Evolutionary conservation across 2,888 invertebrate genomes (phyloP), one percentile per base, ranked within the genome.

Genomic region (Sinopyrophorus schimmeli): DNA sequence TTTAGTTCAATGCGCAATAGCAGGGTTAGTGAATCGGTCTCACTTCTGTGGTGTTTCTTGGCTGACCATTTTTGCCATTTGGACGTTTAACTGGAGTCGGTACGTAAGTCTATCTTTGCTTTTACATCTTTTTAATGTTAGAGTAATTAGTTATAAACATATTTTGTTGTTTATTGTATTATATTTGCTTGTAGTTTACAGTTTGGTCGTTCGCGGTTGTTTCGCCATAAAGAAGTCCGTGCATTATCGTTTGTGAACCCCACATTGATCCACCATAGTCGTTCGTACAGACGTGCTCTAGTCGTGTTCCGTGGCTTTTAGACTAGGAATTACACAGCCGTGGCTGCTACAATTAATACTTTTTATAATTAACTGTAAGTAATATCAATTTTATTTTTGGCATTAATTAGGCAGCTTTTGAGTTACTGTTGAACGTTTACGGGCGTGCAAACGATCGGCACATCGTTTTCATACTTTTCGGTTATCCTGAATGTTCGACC

Each of bases 261-360:
- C 68, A 60, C 67, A 73, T 72, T 68, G 71, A 72, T 71, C 70
- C 63, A 57, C 53, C 55, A 52, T 51, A 55, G 34, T 50, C 54
- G 61, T 59, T 58, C 52, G 57, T 57, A 65, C 68, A 70, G 70
- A 72, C 72, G 70, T 71, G 70, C 59, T 71, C 69, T 72, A 70
- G 72, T 72, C 71, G 63, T 67, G 61, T 54, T n/a, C 53, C 39
- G 46, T 24, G 40, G 50, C 35, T 38, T 46, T 37, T 47, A 40
- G 41, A 37, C 38, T 52, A 52, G 47, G 30, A 34, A 37, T 27
- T 16, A 21, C 26, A 15, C 31, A 32, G 35, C 35, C 41, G 37
- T 42, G 11, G 41, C 40, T 46, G 47, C 40, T 41, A 35, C 27
- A 31, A 35, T 35, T 24, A 40, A 23, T 21, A 16, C 21, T 51